Base-by-base conservation (phyloP, 2,888 invertebrate genomes). In the Belgica antarctica region DNA sequence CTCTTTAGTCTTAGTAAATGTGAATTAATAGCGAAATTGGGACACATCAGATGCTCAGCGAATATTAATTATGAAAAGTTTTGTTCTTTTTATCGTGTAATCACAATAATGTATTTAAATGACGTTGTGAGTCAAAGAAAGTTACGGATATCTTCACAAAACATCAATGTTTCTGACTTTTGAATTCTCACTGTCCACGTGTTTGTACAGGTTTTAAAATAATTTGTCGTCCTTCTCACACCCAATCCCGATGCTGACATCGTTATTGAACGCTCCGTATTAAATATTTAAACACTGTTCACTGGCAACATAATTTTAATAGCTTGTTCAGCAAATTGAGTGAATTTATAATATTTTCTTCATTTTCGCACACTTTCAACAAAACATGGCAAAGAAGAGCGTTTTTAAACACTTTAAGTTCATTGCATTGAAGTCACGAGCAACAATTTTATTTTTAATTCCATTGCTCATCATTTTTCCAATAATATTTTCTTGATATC, bases 51-150 rank as follows among this genome's bases (percentile, higher is more conserved):
- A 7, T 15, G 52, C 52, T 52, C 52, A 52, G 52, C 19, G 52
- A 52, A 52, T 52, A 17, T 52, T 52, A 52, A 52, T 52, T 7
- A 52, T n/a, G n/a, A n/a, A n/a, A n/a, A n/a, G n/a, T n/a, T n/a
- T 52, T 52, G 41, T 41, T 46, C 12, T 46, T 7, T 7, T 15
- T 4, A 46, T n/a, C 17, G n/a, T 52, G 52, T 52, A 52, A 41
- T 41, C 7, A 52, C 7, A 46, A 46, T 17, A 22, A 22, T n/a
- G n/a, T 52, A 52, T 52, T 52, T 17, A 17, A 52, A 52, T 52
- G 52, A 52, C 52, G 17, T 46, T 46, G 17, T 46, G 12, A 7
- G 17, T 7, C 5, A 46, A 31, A 12, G 12, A 31, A 31, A 31
- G 12, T 8, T n/a, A 12, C 41, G 41, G 12, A 12, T n/a, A 41